A percentile compares a stretch with the other conserved stretches of the same genome.
phyloP scores from a whole-genome alignment of 2,888 invertebrate genomes.

The Cataglyphis altisquamis region DNA sequence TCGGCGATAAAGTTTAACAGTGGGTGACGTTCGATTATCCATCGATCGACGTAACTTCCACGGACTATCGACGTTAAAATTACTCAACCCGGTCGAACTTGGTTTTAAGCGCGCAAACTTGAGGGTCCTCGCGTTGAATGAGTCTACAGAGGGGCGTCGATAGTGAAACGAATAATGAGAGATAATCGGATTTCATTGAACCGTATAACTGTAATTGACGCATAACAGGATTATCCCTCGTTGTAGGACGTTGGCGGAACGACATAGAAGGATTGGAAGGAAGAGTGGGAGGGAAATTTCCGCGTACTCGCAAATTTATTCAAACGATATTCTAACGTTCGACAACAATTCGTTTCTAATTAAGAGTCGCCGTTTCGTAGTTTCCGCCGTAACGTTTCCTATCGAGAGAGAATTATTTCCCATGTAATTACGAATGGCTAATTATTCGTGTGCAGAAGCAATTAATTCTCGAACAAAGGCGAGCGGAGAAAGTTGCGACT shows the following conservation, averaged over 20 bases:
- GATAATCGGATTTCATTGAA: constrained; percentile 65
- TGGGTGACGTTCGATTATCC: neutral
- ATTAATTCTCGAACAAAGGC: constrained; percentile 18
- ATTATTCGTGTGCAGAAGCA: neutral
- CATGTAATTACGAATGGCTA: constrained; percentile 2
- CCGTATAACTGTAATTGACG: constrained; percentile 62
- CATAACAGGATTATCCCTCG: constrained; percentile 31
- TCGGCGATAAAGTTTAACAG: constrained; percentile 16
- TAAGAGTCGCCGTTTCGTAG: constrained; percentile 16
- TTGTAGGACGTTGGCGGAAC: constrained; percentile 5
- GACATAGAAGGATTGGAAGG: too few relatives aligned
- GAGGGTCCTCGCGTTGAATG: constrained; percentile 37
- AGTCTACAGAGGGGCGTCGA: constrained; percentile 32
- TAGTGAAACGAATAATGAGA: constrained; percentile 61
- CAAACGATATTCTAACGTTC: constrained; percentile 39
- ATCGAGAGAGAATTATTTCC: constrained; percentile 9
- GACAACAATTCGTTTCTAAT: constrained; percentile 33
- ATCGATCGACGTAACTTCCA: constrained; percentile 25
- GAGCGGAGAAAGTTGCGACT: neutral
- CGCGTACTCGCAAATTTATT: constrained; percentile 35
- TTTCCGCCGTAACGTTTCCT: neutral
- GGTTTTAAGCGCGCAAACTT: constrained; percentile 42
- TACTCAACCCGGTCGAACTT: constrained; percentile 18
- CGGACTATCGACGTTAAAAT: constrained; percentile 33
- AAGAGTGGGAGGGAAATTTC: neutral